These are phyloP conservation scores for Pristiophorus japonicus DNA, from an alignment of 2,113 vertebrate species.

Conservation along the genomic window DNA sequence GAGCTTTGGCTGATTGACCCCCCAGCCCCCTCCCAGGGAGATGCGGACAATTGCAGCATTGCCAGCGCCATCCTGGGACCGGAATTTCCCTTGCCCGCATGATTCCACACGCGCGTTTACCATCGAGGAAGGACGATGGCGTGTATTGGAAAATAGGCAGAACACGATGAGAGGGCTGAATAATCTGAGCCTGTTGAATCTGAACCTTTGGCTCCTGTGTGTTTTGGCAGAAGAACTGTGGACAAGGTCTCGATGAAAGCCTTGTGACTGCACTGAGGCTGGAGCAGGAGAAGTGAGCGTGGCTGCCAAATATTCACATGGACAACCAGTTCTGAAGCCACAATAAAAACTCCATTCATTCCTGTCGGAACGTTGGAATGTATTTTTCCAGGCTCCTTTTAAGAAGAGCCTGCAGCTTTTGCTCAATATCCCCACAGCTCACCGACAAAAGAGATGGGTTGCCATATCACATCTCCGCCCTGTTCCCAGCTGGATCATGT, in stretches of 20 bases:
- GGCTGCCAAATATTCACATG: slow-evolving; percentile 14
- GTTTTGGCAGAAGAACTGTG: not conserved
- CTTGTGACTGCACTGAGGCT: not conserved
- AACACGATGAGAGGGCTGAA: not conserved
- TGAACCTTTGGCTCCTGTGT: not conserved
- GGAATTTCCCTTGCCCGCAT: not conserved
- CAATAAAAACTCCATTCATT: slow-evolving; percentile 25
- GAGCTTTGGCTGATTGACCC: not conserved
- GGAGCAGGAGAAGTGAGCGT: not conserved
- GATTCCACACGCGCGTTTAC: not conserved
- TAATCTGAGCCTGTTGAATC: not conserved
- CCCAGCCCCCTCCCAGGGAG: too few species aligned
- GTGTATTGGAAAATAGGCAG: not conserved
- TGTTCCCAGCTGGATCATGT: not conserved
- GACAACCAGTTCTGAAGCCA: not conserved
- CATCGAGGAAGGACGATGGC: not conserved
- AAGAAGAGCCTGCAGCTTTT: not conserved
- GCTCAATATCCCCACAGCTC: not conserved
- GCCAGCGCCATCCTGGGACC: not conserved
- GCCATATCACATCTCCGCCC: not conserved
- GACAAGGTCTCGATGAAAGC: not conserved
- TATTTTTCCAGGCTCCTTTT: not conserved
- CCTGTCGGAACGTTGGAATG: not conserved
- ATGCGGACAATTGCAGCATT: too few species aligned
- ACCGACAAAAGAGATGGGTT: not conserved